Percentiles rank a stretch among this genome's conserved stretches.
These are phyloP conservation scores for Lypha dubia DNA, from an alignment of 2,888 invertebrate genomes.

Conservation along the genomic window DNA sequence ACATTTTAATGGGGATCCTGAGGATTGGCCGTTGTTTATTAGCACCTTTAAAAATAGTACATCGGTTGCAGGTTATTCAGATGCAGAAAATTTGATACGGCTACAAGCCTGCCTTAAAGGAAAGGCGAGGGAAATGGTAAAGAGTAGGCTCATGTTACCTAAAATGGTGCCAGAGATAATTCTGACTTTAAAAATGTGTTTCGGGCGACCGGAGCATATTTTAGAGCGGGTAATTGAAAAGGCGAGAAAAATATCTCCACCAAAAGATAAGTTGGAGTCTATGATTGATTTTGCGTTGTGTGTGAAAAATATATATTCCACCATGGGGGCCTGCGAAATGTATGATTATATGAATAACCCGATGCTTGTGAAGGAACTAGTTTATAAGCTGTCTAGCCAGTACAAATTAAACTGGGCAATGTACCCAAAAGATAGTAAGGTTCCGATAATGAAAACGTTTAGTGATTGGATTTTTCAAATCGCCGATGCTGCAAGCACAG, in stretches of 20 bases:
- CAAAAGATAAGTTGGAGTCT: slow-evolving; percentile 38
- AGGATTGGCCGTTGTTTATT: slow-evolving; percentile 36
- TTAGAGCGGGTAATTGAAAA: slow-evolving; percentile 9
- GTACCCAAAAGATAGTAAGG: slow-evolving; percentile 14
- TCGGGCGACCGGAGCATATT: slow-evolving; percentile 56
- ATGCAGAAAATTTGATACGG: slow-evolving; percentile 59
- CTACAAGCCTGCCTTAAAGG: slow-evolving; percentile 55
- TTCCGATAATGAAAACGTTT: slow-evolving; percentile 47
- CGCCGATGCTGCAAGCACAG: slow-evolving; percentile 32
- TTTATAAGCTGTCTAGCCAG: slow-evolving; percentile 3
- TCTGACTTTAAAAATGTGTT: not conserved
- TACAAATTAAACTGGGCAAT: slow-evolving; percentile 51
- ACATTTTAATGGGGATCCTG: slow-evolving; percentile 25
- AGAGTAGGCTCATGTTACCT: slow-evolving; percentile 23
- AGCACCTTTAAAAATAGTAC: slow-evolving; percentile 30
- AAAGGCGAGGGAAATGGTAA: slow-evolving; percentile 41
- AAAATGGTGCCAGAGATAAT: too few species aligned
- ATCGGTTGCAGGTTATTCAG: slow-evolving; percentile 36
- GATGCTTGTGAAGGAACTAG: slow-evolving; percentile 24
- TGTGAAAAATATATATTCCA: slow-evolving; percentile 39
- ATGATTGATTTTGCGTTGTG: slow-evolving; percentile 52
- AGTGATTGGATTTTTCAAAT: slow-evolving; percentile 55
- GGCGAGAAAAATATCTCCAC: slow-evolving; percentile 31
- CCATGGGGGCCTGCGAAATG: slow-evolving; percentile 45
- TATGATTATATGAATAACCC: slow-evolving; percentile 25